Conservation (phyloP, 2,888 invertebrate species). For the Cristatella mucedo region DNA sequence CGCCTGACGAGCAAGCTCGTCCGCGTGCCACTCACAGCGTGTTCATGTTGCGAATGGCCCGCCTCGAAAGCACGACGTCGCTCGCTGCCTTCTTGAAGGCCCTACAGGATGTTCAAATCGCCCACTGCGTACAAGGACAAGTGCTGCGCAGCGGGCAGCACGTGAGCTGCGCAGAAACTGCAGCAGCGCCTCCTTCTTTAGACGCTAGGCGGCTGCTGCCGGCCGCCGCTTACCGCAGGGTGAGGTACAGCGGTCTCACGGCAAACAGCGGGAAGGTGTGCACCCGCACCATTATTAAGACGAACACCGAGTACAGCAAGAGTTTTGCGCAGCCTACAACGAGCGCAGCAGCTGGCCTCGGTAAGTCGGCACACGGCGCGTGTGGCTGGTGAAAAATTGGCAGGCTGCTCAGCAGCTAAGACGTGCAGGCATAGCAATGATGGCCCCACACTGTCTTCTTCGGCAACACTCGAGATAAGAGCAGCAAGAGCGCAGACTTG, state of each 20-base stretch:
- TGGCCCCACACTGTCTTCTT: no score
- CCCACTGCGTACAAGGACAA: background rate
- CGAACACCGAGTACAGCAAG: slow-evolving; percentile 71
- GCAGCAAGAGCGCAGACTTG: no score
- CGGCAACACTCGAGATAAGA: no score
- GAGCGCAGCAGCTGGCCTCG: slow-evolving; percentile 13
- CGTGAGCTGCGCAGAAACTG: background rate
- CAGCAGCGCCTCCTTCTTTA: background rate
- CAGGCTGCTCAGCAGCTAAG: no score
- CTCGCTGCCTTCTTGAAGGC: slow-evolving; percentile 77
- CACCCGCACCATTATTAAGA: slow-evolving; percentile 85
- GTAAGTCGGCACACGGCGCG: no score
- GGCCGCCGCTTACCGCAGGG: slow-evolving; percentile 62
- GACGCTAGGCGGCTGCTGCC: background rate
- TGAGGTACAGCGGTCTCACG: slow-evolving; percentile 95
- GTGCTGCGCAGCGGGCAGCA: background rate
- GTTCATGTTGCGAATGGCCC: slow-evolving; percentile 95
- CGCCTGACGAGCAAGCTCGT: no score
- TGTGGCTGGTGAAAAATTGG: no score
- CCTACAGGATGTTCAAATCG: slow-evolving; percentile 42
- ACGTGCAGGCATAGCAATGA: no score
- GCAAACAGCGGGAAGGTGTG: slow-evolving; percentile 95
- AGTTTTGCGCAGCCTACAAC: slow-evolving; percentile 50
- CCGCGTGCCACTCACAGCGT: slow-evolving; percentile 49
- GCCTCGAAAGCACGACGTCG: slow-evolving; percentile 85